A percentile compares a stretch with the other conserved stretches of the same genome.
Evolutionary conservation across 2,113 vertebrate species (phyloP).

Genomic region (Baryphthengus martii): DNA sequence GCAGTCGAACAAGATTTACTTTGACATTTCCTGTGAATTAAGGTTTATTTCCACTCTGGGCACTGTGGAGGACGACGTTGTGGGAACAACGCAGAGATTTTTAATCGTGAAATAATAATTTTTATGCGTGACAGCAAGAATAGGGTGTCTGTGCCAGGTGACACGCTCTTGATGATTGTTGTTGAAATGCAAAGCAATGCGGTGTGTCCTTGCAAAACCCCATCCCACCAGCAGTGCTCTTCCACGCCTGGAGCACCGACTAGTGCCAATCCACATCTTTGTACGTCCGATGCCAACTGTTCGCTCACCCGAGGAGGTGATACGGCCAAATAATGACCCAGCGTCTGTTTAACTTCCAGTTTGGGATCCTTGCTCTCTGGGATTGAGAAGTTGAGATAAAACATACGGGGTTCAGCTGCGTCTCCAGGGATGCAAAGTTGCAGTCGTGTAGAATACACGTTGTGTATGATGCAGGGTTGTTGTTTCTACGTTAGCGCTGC

Average conservation of each 20-base stretch:
- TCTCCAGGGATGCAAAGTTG: constrained; percentile 49
- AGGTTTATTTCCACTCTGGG: not conserved
- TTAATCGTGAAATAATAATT: not conserved
- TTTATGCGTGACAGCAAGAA: not conserved
- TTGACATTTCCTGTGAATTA: not conserved
- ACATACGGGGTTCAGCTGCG: constrained; percentile 49
- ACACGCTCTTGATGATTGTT: not conserved
- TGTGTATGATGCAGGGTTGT: constrained; percentile 55
- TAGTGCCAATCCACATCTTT: constrained; percentile 2
- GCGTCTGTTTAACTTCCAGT: constrained; percentile 2
- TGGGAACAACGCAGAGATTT: not conserved
- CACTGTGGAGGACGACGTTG: not conserved
- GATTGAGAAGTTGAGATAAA: constrained; percentile 71
- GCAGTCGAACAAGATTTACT: not conserved
- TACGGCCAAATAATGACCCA: not conserved
- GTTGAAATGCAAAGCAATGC: not conserved
- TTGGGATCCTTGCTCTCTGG: constrained; percentile 43
- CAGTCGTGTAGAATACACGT: constrained; percentile 18
- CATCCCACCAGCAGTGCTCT: not conserved
- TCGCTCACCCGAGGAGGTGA: constrained; percentile 36
- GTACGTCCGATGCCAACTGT: not conserved
- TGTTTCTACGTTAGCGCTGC: constrained; percentile 66
- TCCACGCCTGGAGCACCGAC: not conserved
- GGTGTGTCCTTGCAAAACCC: not conserved
- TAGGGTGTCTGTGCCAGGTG: not conserved